These are phyloP conservation scores for Atrichornis clamosus DNA, from an alignment of 2,113 vertebrate species.

Conservation along the genomic window DNA sequence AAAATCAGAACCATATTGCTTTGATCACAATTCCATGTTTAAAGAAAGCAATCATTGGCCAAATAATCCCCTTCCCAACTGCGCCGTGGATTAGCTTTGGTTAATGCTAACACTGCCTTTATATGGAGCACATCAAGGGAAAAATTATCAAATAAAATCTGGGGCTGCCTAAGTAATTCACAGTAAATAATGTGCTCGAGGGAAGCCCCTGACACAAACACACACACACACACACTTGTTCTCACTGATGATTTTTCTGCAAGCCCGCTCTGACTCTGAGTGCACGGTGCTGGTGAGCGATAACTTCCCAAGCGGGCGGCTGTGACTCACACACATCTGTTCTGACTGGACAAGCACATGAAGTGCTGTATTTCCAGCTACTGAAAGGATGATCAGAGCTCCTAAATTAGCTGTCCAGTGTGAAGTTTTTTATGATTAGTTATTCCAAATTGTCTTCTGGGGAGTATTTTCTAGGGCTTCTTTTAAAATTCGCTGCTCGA, in stretches of 20 bases:
- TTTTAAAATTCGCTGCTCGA: neutral
- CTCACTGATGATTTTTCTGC: neutral
- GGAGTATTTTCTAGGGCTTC: neutral
- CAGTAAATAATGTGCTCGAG: neutral
- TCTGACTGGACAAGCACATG: neutral
- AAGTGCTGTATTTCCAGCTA: neutral
- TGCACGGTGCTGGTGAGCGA: neutral
- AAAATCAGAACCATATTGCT: slow-evolving; percentile 34
- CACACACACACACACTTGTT: neutral
- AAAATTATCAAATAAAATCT: slow-evolving; percentile 44
- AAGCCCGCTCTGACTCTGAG: neutral
- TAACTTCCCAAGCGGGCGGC: fast-evolving
- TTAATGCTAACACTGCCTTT: slow-evolving; percentile 37
- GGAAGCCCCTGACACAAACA: neutral
- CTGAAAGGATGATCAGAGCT: neutral
- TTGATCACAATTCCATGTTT: slow-evolving; percentile 36
- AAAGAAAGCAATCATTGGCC: slow-evolving; percentile 41
- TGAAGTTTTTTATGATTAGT: neutral
- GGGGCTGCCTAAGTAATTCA: slow-evolving; percentile 4
- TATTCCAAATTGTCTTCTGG: neutral
- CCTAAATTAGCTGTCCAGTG: neutral
- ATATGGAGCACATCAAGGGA: slow-evolving; percentile 9
- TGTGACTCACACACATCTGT: neutral
- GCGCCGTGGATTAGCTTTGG: slow-evolving; percentile 3
- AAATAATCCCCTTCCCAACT: slow-evolving; percentile 53